Evolutionary conservation across 92 coral and sea anemone species (phyloP).

Genomic region (Parazoanthus swiftii): DNA sequence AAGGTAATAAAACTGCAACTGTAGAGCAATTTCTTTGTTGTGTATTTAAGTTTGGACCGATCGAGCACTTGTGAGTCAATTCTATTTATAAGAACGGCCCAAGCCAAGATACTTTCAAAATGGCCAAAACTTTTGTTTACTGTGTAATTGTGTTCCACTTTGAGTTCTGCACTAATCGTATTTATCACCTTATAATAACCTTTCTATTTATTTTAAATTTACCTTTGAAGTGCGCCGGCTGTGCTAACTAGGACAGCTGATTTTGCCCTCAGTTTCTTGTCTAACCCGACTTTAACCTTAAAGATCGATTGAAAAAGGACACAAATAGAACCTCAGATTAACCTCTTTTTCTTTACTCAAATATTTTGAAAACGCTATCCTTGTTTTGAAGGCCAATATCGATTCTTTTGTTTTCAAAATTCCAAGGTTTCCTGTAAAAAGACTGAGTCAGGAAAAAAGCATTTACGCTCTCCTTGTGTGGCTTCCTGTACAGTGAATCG

Average conservation of each 20-base stretch:
- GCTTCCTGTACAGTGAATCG: not conserved
- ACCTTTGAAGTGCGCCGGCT: constrained; percentile 11
- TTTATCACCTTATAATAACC: constrained; percentile 29
- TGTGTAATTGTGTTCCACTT: constrained; percentile 3
- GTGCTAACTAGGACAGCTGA: not conserved
- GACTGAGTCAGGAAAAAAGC: not conserved
- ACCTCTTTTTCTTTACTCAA: not conserved
- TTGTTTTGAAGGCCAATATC: constrained; percentile 23
- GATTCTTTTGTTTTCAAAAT: constrained; percentile 14
- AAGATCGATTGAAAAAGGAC: not conserved
- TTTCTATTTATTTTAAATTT: constrained; percentile 20
- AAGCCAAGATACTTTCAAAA: not conserved
- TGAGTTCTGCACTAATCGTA: constrained; percentile 25
- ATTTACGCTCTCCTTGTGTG: not conserved
- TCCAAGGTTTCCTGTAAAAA: constrained; percentile 7
- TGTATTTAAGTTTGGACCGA: no score
- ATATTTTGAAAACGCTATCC: not conserved
- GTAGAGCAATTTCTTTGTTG: no score
- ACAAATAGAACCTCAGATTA: not conserved
- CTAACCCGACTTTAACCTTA: not conserved
- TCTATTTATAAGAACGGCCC: not conserved
- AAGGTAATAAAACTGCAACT: no score
- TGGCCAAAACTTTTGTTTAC: constrained; percentile 10
- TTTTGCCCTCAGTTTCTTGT: not conserved
- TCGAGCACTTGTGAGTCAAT: not conserved